Evolutionary conservation across 1,140 invertebrate genomes (phyloP), one percentile per base, ranked within the genome.

Genomic region (Drosophila cardini): DNA sequence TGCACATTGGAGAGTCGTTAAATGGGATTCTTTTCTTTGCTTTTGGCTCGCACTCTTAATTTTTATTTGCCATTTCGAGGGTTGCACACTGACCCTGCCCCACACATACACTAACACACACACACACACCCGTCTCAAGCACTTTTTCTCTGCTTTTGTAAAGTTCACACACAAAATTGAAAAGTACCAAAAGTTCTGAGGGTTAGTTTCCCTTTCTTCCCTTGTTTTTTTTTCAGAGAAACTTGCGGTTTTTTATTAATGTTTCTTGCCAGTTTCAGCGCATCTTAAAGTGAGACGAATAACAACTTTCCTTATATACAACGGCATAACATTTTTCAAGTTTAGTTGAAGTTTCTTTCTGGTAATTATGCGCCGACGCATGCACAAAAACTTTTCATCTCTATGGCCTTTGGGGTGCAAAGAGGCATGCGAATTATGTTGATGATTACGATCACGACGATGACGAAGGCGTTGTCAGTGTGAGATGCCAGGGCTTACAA

Each of bases 1-100:
- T 82, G 80, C 76, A 61, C 83, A 69, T 80, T 77, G 80, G 83
- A 89, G 84, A 87, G 84, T 87, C 76, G 76, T 87, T 73, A 86
- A 76, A 82, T 62, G 52, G 45, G 64, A 67, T 69, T 70, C 64
- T 30, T 32, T 45, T 48, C 46, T 46, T 65, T 38, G 48, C 58
- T 50, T 43, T 13, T 69, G 43, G 26, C 56, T 62, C 43, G 36
- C 45, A 34, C 40, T 65, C 52, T 64, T 63, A 58, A 68, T 62
- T 62, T 26, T 62, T 38, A 56, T 76, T 60, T 50, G 50, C 56
- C 75, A 69, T 56, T 74, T 70, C 57, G 57, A 76, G 64, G 78
- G 64, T 75, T 64, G 63, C 60, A 43, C 30, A 46, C 80, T 85
- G 78, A 85, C 82, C 78, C 78, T 62, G 63, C 50, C 40, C 11